Evolutionary conservation across 2,888 invertebrate species (phyloP), one percentile per base, ranked within the genome.

Genomic region (Fissipunctia ypsillon): DNA sequence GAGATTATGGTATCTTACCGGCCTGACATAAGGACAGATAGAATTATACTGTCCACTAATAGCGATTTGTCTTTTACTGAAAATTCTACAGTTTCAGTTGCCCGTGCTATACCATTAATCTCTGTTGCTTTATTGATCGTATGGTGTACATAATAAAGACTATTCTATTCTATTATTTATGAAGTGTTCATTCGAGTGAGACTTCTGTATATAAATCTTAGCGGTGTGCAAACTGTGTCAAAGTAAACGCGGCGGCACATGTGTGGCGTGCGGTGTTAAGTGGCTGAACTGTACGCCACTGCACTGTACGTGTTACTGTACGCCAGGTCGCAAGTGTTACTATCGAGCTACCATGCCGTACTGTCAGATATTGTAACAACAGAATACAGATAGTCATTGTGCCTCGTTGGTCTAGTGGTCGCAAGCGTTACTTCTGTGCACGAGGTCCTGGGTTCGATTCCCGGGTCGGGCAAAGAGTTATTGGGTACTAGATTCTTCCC

Each of bases 221-320:
- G 19, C 25, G 12, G 45, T 50, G n/a, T 38, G 57, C 7, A 61
- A 73, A 81, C 73, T 67, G 57, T 81, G 81, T 71, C 82, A 69
- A 67, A 81, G 69, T 28, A 60, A 81, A 81, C 63, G 63, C 81
- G 78, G 68, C 22, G 68, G 74, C 66, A 54, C 82, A 71, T 71
- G 70, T 71, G 82, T 57, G 60, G 48, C n/a, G n/a, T n/a, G n/a
- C n/a, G n/a, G n/a, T 68, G 70, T 35, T 54, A 68, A 71, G 65
- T 78, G 69, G 78, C 48, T 48, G 56, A 64, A 66, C 76, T 61
- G 68, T 35, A 60, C 67, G 64, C 61, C 54, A 64, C n/a, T n/a
- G n/a, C n/a, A n/a, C n/a, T n/a, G n/a, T n/a, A n/a, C n/a, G n/a
- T n/a, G n/a, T n/a, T 69, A 12, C 52, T 52, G 69, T 31, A 60